phyloP scores from a whole-genome alignment of 2,113 vertebrate genomes.

The Etheostoma spectabile region DNA sequence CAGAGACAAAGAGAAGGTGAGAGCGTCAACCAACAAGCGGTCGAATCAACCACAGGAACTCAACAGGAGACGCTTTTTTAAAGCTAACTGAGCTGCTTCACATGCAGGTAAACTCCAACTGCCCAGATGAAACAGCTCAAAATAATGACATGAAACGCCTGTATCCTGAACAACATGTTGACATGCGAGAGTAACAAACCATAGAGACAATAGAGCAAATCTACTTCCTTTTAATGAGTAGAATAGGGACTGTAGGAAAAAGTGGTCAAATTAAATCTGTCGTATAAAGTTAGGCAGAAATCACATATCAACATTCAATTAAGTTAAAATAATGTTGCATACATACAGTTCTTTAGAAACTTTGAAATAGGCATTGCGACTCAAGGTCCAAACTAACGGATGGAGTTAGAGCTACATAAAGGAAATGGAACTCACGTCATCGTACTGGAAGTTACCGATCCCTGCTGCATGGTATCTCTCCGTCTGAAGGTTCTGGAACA shows the following conservation, averaged over 20 bases:
- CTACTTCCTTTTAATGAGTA: background rate
- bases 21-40: background rate
- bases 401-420: too few species aligned
- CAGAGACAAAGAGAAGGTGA: background rate
- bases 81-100: background rate
- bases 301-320: too few species aligned
- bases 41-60: background rate
- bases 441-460: constrained; percentile 89
- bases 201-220: too few species aligned
- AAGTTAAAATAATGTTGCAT: too few species aligned
- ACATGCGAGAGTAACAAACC: too few species aligned
- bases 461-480: constrained; percentile 91
- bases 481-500: constrained; percentile 87
- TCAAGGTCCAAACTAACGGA: too few species aligned
- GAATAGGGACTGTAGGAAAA: background rate
- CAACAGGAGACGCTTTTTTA: background rate
- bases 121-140: background rate
- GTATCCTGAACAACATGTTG: background rate
- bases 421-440: constrained; percentile 86
- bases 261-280: too few species aligned
- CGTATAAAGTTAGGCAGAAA: too few species aligned
- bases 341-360: too few species aligned
- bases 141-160: background rate
- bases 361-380: too few species aligned
- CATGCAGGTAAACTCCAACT: too few species aligned